phyloP scores from a whole-genome alignment of 2,888 invertebrate species.

The Heliconius sara region DNA sequence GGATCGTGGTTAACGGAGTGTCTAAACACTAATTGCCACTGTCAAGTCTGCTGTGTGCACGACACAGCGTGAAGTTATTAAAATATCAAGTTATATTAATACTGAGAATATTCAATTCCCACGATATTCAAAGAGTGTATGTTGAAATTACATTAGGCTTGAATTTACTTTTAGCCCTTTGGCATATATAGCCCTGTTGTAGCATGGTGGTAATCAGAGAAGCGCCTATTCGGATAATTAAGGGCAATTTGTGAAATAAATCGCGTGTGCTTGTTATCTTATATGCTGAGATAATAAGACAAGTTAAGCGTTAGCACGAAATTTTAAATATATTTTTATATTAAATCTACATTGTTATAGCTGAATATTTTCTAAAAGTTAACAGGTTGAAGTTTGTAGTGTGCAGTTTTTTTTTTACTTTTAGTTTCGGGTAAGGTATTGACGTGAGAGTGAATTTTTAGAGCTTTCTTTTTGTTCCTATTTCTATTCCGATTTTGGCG shows the following conservation, averaged over 20 bases:
- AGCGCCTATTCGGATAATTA: conserved; percentile 6
- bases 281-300: conserved; percentile 7
- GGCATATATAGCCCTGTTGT: neutral
- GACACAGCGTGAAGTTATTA: neutral
- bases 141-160: neutral
- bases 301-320: neutral
- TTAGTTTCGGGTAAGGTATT: neutral
- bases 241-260: conserved; percentile 15
- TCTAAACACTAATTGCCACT: no score
- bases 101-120: neutral
- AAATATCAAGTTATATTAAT: neutral
- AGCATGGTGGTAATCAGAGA: conserved; percentile 1
- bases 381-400: neutral
- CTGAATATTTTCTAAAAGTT: neutral
- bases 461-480: neutral
- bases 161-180: neutral
- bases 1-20: no score
- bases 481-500: neutral
- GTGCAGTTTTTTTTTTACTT: neutral
- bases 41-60: no score
- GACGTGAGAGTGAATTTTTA: neutral
- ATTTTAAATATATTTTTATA: neutral
- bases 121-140: neutral
- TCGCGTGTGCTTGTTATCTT: conserved; percentile 16
- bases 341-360: neutral